phyloP scores from a whole-genome alignment of 2,113 vertebrate genomes.

The Gymnorhina tibicen region DNA sequence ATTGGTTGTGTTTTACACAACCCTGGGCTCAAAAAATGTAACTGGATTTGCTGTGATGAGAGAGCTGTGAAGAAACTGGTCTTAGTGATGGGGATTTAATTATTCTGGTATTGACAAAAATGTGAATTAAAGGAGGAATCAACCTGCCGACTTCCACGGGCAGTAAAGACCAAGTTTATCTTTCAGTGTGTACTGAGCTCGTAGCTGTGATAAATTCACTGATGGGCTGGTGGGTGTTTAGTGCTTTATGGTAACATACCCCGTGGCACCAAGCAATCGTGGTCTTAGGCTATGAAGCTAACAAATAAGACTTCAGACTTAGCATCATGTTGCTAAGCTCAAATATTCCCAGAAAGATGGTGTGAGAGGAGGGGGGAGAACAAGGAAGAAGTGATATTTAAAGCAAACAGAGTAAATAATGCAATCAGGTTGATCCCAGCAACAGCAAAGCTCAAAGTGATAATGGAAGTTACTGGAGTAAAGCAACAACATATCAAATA shows the following conservation, averaged over 20 bases:
- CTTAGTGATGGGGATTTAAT: background rate
- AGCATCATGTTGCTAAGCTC: background rate
- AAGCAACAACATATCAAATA: slow-evolving; percentile 10
- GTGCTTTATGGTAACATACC: background rate
- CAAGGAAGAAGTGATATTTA: background rate
- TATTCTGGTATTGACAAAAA: slow-evolving; percentile 7
- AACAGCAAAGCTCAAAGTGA: background rate
- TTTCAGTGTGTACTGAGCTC: slow-evolving; percentile 8
- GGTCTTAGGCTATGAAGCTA: background rate
- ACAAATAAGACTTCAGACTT: slow-evolving; percentile 26
- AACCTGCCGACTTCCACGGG: background rate
- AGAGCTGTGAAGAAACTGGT: background rate
- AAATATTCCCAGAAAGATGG: background rate
- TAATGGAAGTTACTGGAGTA: slow-evolving; percentile 33
- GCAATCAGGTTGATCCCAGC: background rate
- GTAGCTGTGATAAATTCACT: background rate
- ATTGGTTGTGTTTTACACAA: background rate
- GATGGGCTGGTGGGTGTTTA: background rate
- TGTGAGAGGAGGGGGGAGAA: background rate
- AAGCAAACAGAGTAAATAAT: slow-evolving; percentile 21
- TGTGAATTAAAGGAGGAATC: slow-evolving; percentile 16
- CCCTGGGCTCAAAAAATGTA: background rate
- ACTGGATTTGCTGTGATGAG: background rate
- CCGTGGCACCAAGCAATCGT: background rate
- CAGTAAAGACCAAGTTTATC: slow-evolving; percentile 28